Evolutionary conservation across 2,888 invertebrate species (phyloP).

Genomic region (Euphydryas editha): DNA sequence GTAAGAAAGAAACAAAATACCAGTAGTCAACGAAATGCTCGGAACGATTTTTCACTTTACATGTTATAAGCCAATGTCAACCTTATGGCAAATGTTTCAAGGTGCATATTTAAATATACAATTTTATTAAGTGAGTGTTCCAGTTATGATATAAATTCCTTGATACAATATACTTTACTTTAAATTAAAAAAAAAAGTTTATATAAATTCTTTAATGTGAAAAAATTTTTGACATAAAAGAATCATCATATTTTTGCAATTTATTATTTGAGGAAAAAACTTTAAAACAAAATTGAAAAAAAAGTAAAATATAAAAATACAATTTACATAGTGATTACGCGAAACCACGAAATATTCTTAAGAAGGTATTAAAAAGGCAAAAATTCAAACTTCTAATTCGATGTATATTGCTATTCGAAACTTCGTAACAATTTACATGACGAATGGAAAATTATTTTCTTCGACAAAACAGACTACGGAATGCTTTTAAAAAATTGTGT

Average conservation of each 20-base stretch:
- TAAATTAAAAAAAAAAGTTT: background rate
- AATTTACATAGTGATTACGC: slow-evolving; percentile 5
- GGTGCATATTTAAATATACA: too few relatives aligned
- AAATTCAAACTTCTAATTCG: slow-evolving; percentile 15
- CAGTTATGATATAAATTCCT: too few relatives aligned
- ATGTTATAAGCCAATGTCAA: too few relatives aligned
- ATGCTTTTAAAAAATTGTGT: slow-evolving; percentile 58
- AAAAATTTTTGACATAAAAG: background rate
- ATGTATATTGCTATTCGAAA: slow-evolving; percentile 45
- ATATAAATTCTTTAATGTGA: background rate
- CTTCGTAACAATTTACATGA: slow-evolving; percentile 75
- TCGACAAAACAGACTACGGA: slow-evolving; percentile 64
- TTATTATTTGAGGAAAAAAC: background rate
- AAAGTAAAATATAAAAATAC: background rate
- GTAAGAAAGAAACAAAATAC: too few relatives aligned
- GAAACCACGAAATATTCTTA: background rate
- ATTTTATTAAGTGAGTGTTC: too few relatives aligned
- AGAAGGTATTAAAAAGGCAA: slow-evolving; percentile 6
- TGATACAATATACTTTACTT: too few relatives aligned
- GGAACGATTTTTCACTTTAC: too few relatives aligned
- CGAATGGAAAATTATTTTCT: slow-evolving; percentile 69
- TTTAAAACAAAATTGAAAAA: background rate
- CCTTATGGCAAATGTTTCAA: too few relatives aligned
- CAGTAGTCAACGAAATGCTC: too few relatives aligned
- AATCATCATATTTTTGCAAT: background rate